Base-by-base conservation (phyloP, 2,113 vertebrate species). In the Rana temporaria region DNA sequence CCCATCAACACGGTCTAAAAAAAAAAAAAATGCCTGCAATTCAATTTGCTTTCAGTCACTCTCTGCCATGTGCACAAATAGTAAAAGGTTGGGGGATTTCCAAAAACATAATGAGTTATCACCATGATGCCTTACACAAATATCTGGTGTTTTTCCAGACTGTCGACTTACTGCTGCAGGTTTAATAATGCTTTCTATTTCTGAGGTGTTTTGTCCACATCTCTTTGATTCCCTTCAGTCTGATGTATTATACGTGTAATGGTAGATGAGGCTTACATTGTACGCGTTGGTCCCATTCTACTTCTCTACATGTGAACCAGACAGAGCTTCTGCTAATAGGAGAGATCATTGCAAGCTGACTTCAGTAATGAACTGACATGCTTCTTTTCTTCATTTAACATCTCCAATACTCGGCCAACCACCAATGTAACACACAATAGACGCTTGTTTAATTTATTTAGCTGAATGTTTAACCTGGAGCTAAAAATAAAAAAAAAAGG, bases 91-190 rank as follows among this genome's bases (percentile, higher is more conserved):
- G 88, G 89, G 87, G 78, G 24, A 0, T 72, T 88, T 91, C 90
- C 88, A 89, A 88, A 87, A 86, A 85, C 72, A 86, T 87, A 90
- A 88, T 66, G 79, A 86, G 38, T 84, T 85, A 85, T 85, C 85
- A 55, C 90, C 32, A 85, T 85, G 88, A 87, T 88, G 87, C 88
- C 88, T 89, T 85, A 87, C 86, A 90, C 87, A 90, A 90, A 87
- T 87, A 89, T 87, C 88, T 88, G 89, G 89, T 89, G 86, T 89
- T 85, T 86, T 91, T 92, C 90, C 91, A 90, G 88, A 81, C 86
- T 85, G 86, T 62, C 64, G 85, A 76, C 22, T 78, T 86, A 88
- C 87, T 87, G 71, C 66, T 62, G 56, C 32, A 90, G 87, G 84
- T 85, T 88, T 85, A 19, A 81, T 19, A 32, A 48, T 48, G 42